Evolutionary conservation across 2,797 vertebrate genomes (phyloP).

Genomic region (Manis pentadactyla): DNA sequence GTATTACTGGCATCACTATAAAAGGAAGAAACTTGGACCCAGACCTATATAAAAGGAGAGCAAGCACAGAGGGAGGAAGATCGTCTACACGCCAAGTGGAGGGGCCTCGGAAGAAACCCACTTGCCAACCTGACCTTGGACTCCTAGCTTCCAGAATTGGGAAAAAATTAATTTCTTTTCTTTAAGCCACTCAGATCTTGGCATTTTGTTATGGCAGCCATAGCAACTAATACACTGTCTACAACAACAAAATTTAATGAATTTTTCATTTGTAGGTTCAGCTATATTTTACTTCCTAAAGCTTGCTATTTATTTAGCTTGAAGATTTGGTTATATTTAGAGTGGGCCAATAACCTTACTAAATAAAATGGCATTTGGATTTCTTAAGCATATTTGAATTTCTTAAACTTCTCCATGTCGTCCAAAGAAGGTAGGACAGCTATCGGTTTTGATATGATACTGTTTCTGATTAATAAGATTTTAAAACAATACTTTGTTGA

Average conservation of each 20-base stretch:
- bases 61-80: neutral
- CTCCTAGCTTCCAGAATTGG: neutral
- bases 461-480: neutral
- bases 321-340: neutral
- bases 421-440: neutral
- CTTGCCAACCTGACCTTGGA: neutral
- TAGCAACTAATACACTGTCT: neutral
- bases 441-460: neutral
- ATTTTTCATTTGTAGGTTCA: neutral
- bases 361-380: neutral
- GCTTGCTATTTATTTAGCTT: slow-evolving; percentile 16
- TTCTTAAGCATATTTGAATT: slow-evolving; percentile 21
- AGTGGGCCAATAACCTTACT: neutral
- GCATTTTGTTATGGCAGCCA: neutral
- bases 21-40: neutral
- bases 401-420: neutral
- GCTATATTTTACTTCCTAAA: neutral
- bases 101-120: neutral
- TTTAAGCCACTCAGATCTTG: neutral
- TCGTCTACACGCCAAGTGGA: neutral
- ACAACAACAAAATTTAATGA: neutral
- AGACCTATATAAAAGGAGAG: neutral
- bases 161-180: neutral
- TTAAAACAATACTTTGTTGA: neutral
- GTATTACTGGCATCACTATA: neutral